Percentiles rank a stretch among this genome's conserved stretches.
These are phyloP conservation scores for Tetragnatha versicolor DNA, from an alignment of 1,140 invertebrate genomes.

Conservation along the genomic window DNA sequence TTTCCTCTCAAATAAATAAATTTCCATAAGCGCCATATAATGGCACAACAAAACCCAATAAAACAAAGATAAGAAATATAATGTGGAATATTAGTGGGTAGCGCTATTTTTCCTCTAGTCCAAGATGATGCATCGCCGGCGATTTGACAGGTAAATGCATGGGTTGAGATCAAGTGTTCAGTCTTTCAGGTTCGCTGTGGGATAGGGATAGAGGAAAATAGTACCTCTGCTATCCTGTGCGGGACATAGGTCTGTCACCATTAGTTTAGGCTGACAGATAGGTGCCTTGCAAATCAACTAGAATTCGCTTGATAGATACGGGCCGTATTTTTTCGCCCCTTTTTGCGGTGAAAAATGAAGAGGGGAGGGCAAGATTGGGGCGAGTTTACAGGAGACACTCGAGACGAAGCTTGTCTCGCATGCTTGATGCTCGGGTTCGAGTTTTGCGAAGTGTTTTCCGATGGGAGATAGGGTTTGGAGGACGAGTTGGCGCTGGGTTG, in stretches of 20 bases:
- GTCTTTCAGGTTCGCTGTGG: conserved; percentile 23
- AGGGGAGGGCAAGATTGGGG: conserved; percentile 1
- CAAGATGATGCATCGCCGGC: conserved; percentile 29
- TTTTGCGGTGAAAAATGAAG: conserved; percentile 29
- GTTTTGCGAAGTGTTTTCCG: too few relatives aligned
- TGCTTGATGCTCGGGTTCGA: too few relatives aligned
- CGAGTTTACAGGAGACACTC: conserved; percentile 11
- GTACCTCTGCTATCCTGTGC: conserved; percentile 3
- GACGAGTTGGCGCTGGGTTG: too few relatives aligned
- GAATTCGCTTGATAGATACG: conserved; percentile 8
- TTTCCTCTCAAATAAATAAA: conserved; percentile 3
- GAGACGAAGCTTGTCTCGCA: not conserved
- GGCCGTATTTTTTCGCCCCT: not conserved
- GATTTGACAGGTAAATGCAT: conserved; percentile 46
- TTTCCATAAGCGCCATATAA: conserved; percentile 15
- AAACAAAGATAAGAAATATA: conserved; percentile 33
- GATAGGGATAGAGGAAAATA: conserved; percentile 27
- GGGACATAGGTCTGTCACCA: conserved; percentile 28
- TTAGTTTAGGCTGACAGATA: conserved; percentile 48
- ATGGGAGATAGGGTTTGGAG: too few relatives aligned
- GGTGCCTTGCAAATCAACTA: conserved; percentile 30
- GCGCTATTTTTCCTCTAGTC: not conserved
- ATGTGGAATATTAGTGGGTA: conserved; percentile 28
- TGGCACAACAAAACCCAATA: not conserved
- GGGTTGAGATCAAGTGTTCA: conserved; percentile 47